phyloP scores from a whole-genome alignment of 2,797 vertebrate species.

The Eleutherodactylus coqui region DNA sequence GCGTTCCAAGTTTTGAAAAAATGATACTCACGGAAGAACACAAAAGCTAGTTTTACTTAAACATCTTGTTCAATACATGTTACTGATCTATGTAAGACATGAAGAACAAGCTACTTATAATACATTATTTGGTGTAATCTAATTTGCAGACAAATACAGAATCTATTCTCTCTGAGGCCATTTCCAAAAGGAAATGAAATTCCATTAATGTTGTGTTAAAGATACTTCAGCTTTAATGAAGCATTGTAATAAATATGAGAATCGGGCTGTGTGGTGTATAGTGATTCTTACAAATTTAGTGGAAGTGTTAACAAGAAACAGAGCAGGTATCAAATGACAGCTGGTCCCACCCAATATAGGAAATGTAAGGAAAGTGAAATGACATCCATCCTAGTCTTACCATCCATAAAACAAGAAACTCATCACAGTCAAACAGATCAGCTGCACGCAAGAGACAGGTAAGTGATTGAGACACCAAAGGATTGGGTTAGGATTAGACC shows the following conservation, averaged over 20 bases:
- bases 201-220: not conserved
- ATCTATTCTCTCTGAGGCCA: not conserved
- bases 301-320: not conserved
- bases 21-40: not conserved
- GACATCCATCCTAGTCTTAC: not conserved
- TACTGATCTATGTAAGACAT: not conserved
- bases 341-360: not conserved
- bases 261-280: not conserved
- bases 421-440: no score
- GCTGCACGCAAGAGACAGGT: no score
- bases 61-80: not conserved
- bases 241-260: not conserved
- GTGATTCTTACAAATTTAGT: not conserved
- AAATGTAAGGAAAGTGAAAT: not conserved
- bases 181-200: not conserved
- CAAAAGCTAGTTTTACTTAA: not conserved
- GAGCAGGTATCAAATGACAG: not conserved
- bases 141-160: not conserved
- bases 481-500: no score
- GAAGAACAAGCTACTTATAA: not conserved
- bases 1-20: not conserved
- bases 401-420: no score
- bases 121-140: not conserved
- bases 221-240: not conserved
- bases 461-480: no score